Percentiles rank a stretch among this genome's conserved stretches.
Evolutionary conservation across 2,797 vertebrate species (phyloP).

Genomic region (Borostomias antarcticus): DNA sequence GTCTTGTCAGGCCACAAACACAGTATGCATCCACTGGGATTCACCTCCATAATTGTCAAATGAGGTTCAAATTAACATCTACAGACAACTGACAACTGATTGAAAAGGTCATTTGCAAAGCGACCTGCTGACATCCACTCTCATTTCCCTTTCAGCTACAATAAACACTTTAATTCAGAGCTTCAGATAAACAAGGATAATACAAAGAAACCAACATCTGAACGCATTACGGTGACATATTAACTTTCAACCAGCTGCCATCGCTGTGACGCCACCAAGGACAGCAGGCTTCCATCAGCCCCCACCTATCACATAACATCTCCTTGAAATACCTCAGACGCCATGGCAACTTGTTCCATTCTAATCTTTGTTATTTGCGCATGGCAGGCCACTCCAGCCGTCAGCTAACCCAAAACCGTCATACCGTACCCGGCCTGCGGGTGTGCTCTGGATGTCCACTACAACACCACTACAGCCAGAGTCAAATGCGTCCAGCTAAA

Average conservation of each 20-base stretch:
- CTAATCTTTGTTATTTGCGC: slow-evolving; percentile 75
- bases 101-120: not conserved
- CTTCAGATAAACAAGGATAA: not conserved
- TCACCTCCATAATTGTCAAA: not conserved
- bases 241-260: slow-evolving; percentile 8
- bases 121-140: not conserved
- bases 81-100: not conserved
- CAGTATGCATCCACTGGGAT: too few relatives aligned
- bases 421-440: too few relatives aligned
- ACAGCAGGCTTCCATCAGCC: slow-evolving; percentile 58
- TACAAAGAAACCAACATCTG: not conserved
- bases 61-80: too few relatives aligned
- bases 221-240: not conserved
- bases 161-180: not conserved
- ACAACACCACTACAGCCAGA: slow-evolving; percentile 36
- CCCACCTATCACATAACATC: slow-evolving; percentile 65
- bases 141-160: too few relatives aligned
- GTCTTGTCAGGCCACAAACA: too few relatives aligned
- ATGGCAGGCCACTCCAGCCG: slow-evolving; percentile 62
- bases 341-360: slow-evolving; percentile 74
- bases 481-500: too few relatives aligned
- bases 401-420: slow-evolving; percentile 67
- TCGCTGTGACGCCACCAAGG: slow-evolving; percentile 64
- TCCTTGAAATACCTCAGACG: slow-evolving; percentile 70
- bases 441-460: slow-evolving; percentile 53